Percentiles rank a stretch among this genome's conserved stretches.
Conservation (phyloP, 1,140 invertebrate species). For the Drosophila tristis region DNA sequence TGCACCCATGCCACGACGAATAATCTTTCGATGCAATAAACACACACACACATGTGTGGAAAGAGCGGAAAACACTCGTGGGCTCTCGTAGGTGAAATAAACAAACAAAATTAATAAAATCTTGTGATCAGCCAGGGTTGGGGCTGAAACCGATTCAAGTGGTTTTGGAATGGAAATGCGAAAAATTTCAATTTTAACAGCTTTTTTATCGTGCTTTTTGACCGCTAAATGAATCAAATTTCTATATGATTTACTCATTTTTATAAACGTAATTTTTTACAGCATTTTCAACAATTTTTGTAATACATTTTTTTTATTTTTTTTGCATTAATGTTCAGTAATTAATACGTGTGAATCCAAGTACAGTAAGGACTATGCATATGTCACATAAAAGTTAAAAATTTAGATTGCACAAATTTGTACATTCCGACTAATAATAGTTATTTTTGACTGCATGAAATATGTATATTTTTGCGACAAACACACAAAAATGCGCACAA, state of each 20-base stretch:
- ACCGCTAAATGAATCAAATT: no score
- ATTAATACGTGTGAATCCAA: no score
- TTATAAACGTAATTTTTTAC: not conserved
- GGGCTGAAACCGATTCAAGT: not conserved
- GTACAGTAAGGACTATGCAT: no score
- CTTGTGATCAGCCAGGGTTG: conserved; percentile 10
- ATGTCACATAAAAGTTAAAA: no score
- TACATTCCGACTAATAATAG: no score
- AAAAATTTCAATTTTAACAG: not conserved
- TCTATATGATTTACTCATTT: not conserved
- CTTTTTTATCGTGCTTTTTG: not conserved
- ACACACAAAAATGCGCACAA: no score
- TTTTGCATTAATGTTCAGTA: no score
- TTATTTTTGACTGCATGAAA: no score
- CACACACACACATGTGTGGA: conserved; percentile 16
- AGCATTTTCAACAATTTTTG: no score
- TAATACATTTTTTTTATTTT: no score
- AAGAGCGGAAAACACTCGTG: not conserved
- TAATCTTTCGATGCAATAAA: conserved; percentile 18
- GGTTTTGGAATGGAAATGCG: not conserved
- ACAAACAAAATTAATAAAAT: conserved; percentile 14
- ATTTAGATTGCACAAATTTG: no score
- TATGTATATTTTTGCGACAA: no score
- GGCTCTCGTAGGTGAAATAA: not conserved
- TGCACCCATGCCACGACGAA: not conserved